Percentiles rank a stretch among this genome's conserved stretches.
These are phyloP conservation scores for Cryptus armator DNA, from an alignment of 2,888 invertebrate genomes.

Conservation along the genomic window DNA sequence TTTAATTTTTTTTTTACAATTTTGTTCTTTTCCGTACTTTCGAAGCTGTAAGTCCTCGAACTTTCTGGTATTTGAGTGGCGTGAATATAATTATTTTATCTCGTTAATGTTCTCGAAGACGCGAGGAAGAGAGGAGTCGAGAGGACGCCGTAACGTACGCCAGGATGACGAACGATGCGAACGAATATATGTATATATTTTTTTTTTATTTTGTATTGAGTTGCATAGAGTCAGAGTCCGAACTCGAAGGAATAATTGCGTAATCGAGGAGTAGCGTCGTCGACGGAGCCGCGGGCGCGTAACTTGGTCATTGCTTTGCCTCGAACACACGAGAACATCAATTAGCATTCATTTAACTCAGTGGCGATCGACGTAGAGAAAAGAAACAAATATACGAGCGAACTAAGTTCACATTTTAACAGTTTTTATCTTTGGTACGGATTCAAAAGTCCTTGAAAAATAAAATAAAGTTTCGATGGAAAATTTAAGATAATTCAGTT, in stretches of 20 bases:
- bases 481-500: too few relatives aligned
- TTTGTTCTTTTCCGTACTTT: not conserved
- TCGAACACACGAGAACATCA: not conserved
- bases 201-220: not conserved
- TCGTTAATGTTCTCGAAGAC: not conserved
- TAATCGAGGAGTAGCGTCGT: not conserved
- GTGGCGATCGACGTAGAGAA: not conserved
- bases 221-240: not conserved
- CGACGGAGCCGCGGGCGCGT: not conserved
- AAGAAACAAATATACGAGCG: not conserved
- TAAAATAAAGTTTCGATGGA: too few relatives aligned
- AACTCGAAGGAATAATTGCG: not conserved
- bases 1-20: not conserved
- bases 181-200: not conserved
- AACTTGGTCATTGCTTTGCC: slow-evolving; percentile 10
- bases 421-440: not conserved
- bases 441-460: not conserved
- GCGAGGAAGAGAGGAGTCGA: not conserved
- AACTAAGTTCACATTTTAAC: not conserved
- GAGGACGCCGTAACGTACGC: not conserved
- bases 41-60: not conserved
- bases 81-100: slow-evolving; percentile 8
- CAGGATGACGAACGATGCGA: not conserved
- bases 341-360: not conserved
- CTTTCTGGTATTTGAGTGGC: not conserved